These are phyloP conservation scores for Cheiracanthium punctorium DNA, from an alignment of 2,888 invertebrate species.

Conservation along the genomic window DNA sequence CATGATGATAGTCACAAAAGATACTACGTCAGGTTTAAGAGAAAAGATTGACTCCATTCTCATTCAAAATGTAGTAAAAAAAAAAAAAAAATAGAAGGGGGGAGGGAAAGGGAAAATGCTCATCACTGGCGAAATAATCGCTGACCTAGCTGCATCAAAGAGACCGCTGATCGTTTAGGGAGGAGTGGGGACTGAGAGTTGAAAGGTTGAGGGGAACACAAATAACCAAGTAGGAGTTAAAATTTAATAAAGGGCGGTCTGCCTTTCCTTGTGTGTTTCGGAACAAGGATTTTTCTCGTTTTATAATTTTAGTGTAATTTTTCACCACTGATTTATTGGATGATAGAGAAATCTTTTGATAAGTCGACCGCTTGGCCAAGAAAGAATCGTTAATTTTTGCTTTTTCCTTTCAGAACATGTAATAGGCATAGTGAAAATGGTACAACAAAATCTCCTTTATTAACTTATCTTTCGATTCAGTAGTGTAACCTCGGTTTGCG, in stretches of 20 bases:
- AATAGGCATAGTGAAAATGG: no score
- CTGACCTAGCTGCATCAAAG: conserved; percentile 66
- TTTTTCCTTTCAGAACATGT: no score
- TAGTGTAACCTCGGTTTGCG: no score
- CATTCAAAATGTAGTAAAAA: conserved; percentile 42
- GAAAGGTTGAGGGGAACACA: conserved; percentile 58
- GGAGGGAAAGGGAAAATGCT: conserved; percentile 33
- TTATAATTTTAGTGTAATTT: conserved; percentile 43
- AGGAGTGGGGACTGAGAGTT: conserved; percentile 42
- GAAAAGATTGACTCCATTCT: conserved; percentile 57
- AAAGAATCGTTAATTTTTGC: not conserved
- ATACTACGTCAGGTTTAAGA: conserved; percentile 41
- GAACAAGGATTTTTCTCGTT: conserved; percentile 59
- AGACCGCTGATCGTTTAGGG: conserved; percentile 52
- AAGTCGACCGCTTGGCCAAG: conserved; percentile 42
- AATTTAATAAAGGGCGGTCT: conserved; percentile 64
- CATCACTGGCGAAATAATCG: conserved; percentile 62
- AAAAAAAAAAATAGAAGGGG: not conserved
- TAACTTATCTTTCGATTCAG: no score
- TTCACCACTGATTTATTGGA: conserved; percentile 26
- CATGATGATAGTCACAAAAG: conserved; percentile 33
- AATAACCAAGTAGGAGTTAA: conserved; percentile 62
- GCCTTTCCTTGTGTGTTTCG: conserved; percentile 19
- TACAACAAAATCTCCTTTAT: no score
- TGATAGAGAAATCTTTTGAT: conserved; percentile 46